phyloP scores from a whole-genome alignment of 2,797 vertebrate genomes.

The Pseudopleuronectes americanus region DNA sequence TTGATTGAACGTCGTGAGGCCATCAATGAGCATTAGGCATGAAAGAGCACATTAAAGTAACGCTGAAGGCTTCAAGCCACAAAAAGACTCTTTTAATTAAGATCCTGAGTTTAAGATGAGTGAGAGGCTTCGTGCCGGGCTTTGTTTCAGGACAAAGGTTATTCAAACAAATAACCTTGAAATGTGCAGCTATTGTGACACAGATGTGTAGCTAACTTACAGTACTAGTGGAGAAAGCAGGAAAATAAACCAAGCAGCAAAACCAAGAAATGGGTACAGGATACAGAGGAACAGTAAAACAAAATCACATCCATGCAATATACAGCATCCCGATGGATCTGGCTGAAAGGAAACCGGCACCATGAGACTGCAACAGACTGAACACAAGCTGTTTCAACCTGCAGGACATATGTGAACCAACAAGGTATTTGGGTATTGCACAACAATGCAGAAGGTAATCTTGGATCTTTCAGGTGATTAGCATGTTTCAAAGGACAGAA shows the following conservation, averaged over 20 bases:
- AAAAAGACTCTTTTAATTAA: constrained; percentile 60
- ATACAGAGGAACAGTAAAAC: neutral
- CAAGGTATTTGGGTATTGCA: constrained; percentile 5
- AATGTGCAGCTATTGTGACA: constrained; percentile 24
- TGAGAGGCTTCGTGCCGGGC: constrained; percentile 9
- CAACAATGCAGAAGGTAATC: constrained; percentile 6
- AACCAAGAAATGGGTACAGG: neutral
- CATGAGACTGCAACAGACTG: constrained; percentile 31
- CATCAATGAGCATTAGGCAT: constrained; percentile 59
- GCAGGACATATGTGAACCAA: constrained; percentile 22
- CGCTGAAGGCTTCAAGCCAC: constrained; percentile 52
- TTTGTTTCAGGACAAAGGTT: constrained; percentile 46
- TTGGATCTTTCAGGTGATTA: neutral
- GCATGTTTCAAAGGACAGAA: neutral
- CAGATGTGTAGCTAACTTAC: constrained; percentile 22
- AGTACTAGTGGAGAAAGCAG: neutral
- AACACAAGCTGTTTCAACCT: constrained; percentile 51
- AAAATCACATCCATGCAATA: constrained; percentile 2
- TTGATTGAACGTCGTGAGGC: constrained; percentile 54
- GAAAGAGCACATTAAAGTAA: constrained; percentile 62
- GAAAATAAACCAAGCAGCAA: constrained; percentile 6
- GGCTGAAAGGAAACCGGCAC: constrained; percentile 23
- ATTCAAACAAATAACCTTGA: constrained; percentile 48
- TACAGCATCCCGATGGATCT: constrained; percentile 26
- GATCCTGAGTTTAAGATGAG: constrained; percentile 45